Base-by-base conservation (phyloP, 2,888 invertebrate genomes). In the Eilema sororculum region DNA sequence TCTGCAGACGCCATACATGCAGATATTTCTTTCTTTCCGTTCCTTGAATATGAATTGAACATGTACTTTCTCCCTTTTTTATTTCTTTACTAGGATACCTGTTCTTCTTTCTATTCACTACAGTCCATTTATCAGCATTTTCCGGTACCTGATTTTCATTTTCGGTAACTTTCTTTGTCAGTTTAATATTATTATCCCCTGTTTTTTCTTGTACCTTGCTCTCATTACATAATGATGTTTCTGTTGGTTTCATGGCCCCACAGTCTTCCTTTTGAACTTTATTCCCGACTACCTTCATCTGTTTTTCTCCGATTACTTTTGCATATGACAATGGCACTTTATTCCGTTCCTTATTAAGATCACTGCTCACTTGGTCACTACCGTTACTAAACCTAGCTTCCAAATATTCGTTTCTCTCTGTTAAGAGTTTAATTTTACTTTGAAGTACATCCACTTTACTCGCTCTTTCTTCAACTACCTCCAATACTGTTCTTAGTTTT, bases 381-480 rank as follows among this genome's bases (percentile, higher is more conserved):
- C 22, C 28, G 22, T 13, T 12, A 60, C 25, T 68, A 30, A 65
- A 25, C 33, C 59, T 57, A 2, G 37, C 16, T 56, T 71, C 66
- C 0, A 61, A 22, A 24, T 24, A 30, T 10, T 73, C 57, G 52
- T 75, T 74, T 65, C 33, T 76, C 52, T 73, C 71, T 10, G 46
- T 46, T 28, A 78, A 22, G 0, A 3, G 13, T 69, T 60, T 75
- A 30, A 75, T 67, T 69, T 60, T 60, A 0, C 57, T 16, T 65
- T 81, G 72, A 20, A 81, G 60, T 25, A 24, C n/a, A 9, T 81
- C 74, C 6, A 77, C 70, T 68, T 74, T 76, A 28, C 24, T 69
- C 22, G 71, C 73, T 28, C 78, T 78, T 68, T 80, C 65, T 67
- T 69, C 58, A n/a, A 75, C 65, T 78, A 79, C 78, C 78, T 37